Conservation (phyloP, 64 coral and sea anemone species). For the Pachyseris speciosa region DNA sequence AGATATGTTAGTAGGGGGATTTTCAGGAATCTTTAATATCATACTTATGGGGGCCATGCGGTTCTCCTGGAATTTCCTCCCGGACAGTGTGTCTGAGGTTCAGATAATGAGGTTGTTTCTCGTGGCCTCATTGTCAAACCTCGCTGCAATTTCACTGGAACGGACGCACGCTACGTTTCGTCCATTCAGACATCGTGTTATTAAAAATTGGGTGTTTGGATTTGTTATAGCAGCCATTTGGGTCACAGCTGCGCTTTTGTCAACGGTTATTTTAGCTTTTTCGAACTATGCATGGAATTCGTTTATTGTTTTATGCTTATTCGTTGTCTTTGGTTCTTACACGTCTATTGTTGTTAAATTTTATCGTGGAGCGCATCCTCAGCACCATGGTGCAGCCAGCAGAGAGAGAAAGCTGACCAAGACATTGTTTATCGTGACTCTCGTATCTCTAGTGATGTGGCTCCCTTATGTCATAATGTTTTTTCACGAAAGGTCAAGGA, state of each 20-base stretch:
- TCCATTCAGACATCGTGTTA: neutral
- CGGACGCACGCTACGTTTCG: neutral
- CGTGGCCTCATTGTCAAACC: neutral
- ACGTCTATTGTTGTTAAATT: neutral
- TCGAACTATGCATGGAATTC: neutral
- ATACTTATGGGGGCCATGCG: neutral
- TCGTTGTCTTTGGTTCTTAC: neutral
- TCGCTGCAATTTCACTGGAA: neutral
- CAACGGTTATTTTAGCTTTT: neutral
- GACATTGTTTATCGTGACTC: neutral
- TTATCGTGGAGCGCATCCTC: neutral
- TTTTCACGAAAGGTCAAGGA: neutral
- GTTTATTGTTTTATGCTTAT: neutral
- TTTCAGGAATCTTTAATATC: neutral
- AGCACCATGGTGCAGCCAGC: neutral
- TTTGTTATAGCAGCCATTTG: neutral
- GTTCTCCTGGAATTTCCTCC: neutral
- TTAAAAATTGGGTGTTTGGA: neutral
- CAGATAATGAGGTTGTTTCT: neutral
- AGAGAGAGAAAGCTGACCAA: neutral
- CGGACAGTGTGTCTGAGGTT: neutral
- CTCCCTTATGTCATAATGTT: neutral
- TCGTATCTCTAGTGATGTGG: neutral
- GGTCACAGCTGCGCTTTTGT: neutral
- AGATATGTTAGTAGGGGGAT: constrained; percentile 12